Base-by-base conservation (phyloP, 2,113 vertebrate genomes). In the Nansenia antarctica region DNA sequence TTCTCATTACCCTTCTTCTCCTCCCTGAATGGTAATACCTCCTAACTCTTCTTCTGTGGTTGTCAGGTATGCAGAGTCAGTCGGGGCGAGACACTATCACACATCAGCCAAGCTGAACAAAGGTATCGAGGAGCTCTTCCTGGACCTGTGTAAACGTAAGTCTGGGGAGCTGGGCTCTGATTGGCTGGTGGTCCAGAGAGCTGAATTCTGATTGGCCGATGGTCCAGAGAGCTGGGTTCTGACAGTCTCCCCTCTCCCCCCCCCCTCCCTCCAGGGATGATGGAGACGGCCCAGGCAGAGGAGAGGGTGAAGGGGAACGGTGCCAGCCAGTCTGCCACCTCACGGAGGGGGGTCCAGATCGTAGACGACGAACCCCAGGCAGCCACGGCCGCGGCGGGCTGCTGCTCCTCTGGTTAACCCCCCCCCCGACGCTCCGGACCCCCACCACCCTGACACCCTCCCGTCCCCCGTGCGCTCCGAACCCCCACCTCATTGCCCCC, bases 101-200 rank as follows among this genome's bases (percentile, higher is more conserved):
- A 96, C 98, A 7, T 99, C 97, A 73, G 98, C 98, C 86, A 99
- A 99, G 90, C 86, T 98, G 85, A 99, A 98, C 84, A 98, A 98
- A 94, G 98, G 98, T 90, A 99, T 99, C 60, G 97, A 99, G 89
- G 97, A 99, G 82, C 93, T 99, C 39, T 99, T 99, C 84, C 96
- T 99, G 85, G 97, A 99, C 70, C 94, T 99, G 70, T 99, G 98
- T 95, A 99, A 99, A 98, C 90, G 98, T 99, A 92, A 37, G 96
- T 90, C 27, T 27, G 6, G 8, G 9, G 20, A n/a, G 26, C 29
- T 24, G 57, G 12, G 55, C 9, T 54, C 35, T 22, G 3, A 14
- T 6, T 52, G 27, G n/a, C 27, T 61, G 42, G 34, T 35, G 11
- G 34, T 35, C 18, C n/a, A 49, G 45, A 4, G 20, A n/a, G 26